Base-by-base conservation (phyloP, 2,113 vertebrate species). In the Sturnira hondurensis region DNA sequence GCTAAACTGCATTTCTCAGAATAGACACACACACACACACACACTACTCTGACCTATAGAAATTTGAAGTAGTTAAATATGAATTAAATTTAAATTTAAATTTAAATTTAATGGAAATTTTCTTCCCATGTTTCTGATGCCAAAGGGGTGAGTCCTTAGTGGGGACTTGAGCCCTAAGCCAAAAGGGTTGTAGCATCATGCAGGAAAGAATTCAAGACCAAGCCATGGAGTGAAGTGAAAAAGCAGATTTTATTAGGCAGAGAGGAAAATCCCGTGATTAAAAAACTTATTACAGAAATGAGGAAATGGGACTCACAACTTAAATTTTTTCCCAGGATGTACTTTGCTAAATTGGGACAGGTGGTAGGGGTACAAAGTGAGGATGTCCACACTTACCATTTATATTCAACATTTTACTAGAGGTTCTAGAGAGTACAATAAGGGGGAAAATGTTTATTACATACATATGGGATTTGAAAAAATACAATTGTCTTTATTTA, bases 281-380 rank as follows among this genome's bases (percentile, higher is more conserved):
- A 99, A 99, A 99, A 99, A 99, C 99, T 99, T 99, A 97, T 99
- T 98, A 97, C 8, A 98, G 93, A 94, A 80, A 88, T 98, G 98
- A 98, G n/a, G 98, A 98, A 99, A 99, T 98, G 99, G 98, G 98
- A 98, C 95, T 97, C 28, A 56, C 95, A 97, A 78, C 45, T 65
- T 38, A 28, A 3, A 61, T 63, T 5, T 17, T 16, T 26, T 43
- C 43, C 94, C 96, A 97, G 92, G 97, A 92, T 83, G 52, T 96
- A 96, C 97, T 97, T 96, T 98, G 97, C 92, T 91, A 95, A 93
- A 36, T 24, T 93, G 93, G 83, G 31, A 41, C 87, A 38, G 67
- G 78, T 61, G 5, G 90, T 81, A 92, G 87, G 91, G 89, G 14
- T 65, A 89, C 91, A 96, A 71, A 52, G 9, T 41, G 33, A 80